Evolutionary conservation across 2,797 vertebrate genomes (phyloP), one percentile per base, ranked within the genome.

Genomic region (Chelmon rostratus): DNA sequence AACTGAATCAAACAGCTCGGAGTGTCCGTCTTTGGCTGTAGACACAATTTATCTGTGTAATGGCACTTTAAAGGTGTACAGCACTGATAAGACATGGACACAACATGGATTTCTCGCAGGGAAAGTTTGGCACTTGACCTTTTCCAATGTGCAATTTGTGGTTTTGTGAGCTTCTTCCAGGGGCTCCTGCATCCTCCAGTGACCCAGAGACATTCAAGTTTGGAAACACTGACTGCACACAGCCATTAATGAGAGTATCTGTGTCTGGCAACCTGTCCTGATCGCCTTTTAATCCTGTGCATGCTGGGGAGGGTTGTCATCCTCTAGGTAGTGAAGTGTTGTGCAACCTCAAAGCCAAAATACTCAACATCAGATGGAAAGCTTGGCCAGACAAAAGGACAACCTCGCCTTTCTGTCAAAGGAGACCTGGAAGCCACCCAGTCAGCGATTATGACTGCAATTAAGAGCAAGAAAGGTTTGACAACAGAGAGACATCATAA

Each of bases 361-460:
- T 12, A 28, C 23, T 78, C n/a, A 3, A 68, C 62, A 81, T 46
- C 61, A 72, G 64, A 78, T 57, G 33, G 33, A 77, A 56, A 73
- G 79, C 70, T 57, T 82, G 70, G 59, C 74, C 84, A 56, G 33
- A 84, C 75, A 62, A 74, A 71, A 59, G 37, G 28, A 80, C 54
- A 53, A 47, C 49, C 35, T 79, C 57, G 19, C 25, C 67, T 31
- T 44, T 44, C 80, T 77, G 61, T 68, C 40, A 68, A 47, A 59
- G 56, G 49, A 77, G 66, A 79, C 57, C 74, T 84, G 72, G 69
- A 73, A 80, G 53, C 47, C 52, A 38, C 50, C 59, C 68, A 75
- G 31, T 18, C 42, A 70, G 18, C 25, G 28, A 87, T 82, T 71
- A 78, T 79, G 44, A 73, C 50, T 8, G 54, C 44, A 71, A 87